phyloP scores from a whole-genome alignment of 2,888 invertebrate species.

The Hermaeophaga mercurialis region DNA sequence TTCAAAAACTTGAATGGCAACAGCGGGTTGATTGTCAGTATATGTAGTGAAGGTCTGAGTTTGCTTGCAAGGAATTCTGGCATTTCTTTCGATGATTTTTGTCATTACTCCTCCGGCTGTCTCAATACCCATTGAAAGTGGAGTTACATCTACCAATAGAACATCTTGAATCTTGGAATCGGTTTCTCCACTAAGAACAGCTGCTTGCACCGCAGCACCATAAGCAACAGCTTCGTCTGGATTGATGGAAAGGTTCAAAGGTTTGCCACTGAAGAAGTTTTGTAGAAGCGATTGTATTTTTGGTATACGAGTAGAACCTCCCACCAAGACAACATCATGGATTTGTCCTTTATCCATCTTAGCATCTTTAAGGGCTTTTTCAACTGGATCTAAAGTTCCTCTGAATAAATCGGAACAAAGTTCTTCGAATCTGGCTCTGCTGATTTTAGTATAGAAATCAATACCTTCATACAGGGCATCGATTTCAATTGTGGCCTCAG shows the following conservation, averaged over 20 bases:
- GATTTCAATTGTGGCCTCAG: slow-evolving; percentile 76
- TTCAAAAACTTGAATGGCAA: slow-evolving; percentile 66
- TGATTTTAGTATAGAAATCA: slow-evolving; percentile 74
- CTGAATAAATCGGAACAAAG: slow-evolving; percentile 71
- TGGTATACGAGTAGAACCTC: slow-evolving; percentile 81
- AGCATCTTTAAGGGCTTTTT: slow-evolving; percentile 78
- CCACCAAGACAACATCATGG: slow-evolving; percentile 80
- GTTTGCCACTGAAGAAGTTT: slow-evolving; percentile 72
- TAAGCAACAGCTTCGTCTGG: slow-evolving; percentile 55
- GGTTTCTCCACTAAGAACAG: slow-evolving; percentile 55
- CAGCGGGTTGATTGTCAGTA: slow-evolving; percentile 69
- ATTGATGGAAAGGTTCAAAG: slow-evolving; percentile 52
- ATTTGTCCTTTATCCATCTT: slow-evolving; percentile 76
- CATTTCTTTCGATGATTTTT: slow-evolving; percentile 63
- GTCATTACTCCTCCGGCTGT: slow-evolving; percentile 81
- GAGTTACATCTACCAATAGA: slow-evolving; percentile 70
- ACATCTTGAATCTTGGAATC: slow-evolving; percentile 77
- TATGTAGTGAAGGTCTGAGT: slow-evolving; percentile 67
- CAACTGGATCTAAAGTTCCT: slow-evolving; percentile 70
- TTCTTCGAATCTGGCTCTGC: slow-evolving; percentile 78
- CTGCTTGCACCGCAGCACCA: slow-evolving; percentile 54
- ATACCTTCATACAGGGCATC: slow-evolving; percentile 77
- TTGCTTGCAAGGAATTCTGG: slow-evolving; percentile 62
- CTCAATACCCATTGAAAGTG: slow-evolving; percentile 75
- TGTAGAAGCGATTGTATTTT: slow-evolving; percentile 76